Evolutionary conservation across 2,113 vertebrate genomes (phyloP), one percentile per base, ranked within the genome.

Genomic region (Daubentonia madagascariensis): DNA sequence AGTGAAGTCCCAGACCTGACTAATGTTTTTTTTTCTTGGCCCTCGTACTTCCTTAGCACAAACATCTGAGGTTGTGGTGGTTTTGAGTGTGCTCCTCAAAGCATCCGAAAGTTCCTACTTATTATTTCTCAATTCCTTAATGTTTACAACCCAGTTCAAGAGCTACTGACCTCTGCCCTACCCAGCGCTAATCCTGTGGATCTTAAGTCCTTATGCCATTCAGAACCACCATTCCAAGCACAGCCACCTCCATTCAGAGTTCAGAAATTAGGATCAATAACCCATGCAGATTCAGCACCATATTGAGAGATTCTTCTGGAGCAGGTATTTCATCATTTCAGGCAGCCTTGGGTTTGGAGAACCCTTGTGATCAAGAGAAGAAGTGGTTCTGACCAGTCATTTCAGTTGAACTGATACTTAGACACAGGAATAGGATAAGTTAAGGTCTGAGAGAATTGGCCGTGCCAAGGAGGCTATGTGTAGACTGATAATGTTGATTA

Each of bases 1-100:
- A 97, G 52, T 90, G 43, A 70, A 67, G 75, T 92, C 40, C 85
- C 89, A 89, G 89, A 68, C 63, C 79, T 97, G 95, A 97, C 85
- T 96, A 92, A 96, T 80, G 30, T 94, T 97, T 96, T 96, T 94
- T 96, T 94, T 96, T 78, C 86, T 95, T 93, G 70, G 91, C 92
- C 48, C 68, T 95, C 84, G 85, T 68, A 73, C 73, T 92, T 81
- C 67, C 89, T 89, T 12, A 98, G 32, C 52, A 96, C 96, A 96
- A 96, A 96, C 68, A 96, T 96, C 73, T 81, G 94, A 94, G 70
- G 52, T 45, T 87, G 35, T 43, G 48, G 68, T 89, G 54, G 35
- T 96, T 96, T 97, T 87, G 59, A 85, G 48, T 40, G 18, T 91
- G 50, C 25, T 95, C 43, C 45, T 96, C 73, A 93, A 86, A 96